phyloP scores from a whole-genome alignment of 2,113 vertebrate genomes.

The Laterallus jamaicensis region DNA sequence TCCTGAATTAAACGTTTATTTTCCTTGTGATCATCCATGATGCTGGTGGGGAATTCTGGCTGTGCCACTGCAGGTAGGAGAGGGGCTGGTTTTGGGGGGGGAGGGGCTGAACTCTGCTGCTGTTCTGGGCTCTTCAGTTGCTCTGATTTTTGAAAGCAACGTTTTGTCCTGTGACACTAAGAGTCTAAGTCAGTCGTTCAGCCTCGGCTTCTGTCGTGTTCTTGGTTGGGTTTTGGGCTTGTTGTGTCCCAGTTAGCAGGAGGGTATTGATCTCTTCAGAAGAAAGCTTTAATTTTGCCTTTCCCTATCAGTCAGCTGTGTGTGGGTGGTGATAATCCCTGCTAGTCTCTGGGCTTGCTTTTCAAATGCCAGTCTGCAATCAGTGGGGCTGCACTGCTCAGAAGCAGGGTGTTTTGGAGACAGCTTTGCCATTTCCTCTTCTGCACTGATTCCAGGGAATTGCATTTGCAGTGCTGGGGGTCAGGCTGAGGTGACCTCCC shows the following conservation, averaged over 20 bases:
- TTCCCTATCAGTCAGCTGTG: slow-evolving; percentile 30
- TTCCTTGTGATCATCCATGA: not conserved
- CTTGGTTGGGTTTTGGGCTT: not conserved
- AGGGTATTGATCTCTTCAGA: not conserved
- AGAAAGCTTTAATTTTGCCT: slow-evolving; percentile 6
- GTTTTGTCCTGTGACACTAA: not conserved
- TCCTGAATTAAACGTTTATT: not conserved
- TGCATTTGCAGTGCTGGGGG: not conserved
- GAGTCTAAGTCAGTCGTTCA: not conserved
- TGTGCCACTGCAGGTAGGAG: too few relatives aligned
- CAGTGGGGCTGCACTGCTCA: not conserved
- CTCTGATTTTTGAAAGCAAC: not conserved
- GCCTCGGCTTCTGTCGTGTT: not conserved
- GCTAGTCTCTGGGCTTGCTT: slow-evolving; percentile 4
- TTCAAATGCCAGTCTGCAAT: not conserved
- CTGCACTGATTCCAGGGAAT: not conserved
- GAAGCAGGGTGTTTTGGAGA: not conserved
- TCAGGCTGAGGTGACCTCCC: not conserved
- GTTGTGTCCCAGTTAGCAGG: not conserved
- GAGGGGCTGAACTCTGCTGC: not conserved
- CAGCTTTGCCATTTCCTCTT: not conserved
- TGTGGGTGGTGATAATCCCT: not conserved
- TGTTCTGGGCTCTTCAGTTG: not conserved
- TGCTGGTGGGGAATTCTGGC: not conserved
- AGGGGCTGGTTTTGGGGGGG: not conserved